phyloP scores from a whole-genome alignment of 2,113 vertebrate species.

The Vulpes ferrilata region DNA sequence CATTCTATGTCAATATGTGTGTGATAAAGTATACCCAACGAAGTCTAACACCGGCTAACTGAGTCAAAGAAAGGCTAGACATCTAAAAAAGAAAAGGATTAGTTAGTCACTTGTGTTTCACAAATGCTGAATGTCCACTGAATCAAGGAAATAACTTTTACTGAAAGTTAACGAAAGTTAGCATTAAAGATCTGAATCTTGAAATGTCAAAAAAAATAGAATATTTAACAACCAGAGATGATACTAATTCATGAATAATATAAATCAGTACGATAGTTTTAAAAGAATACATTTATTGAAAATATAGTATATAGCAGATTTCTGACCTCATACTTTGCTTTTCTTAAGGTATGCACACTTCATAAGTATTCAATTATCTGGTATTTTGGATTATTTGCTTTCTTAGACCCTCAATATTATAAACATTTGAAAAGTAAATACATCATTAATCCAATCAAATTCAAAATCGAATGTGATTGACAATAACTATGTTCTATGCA shows the following conservation, averaged over 20 bases:
- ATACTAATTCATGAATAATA: background rate
- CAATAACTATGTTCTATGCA: conserved; percentile 41
- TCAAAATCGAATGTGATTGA: background rate
- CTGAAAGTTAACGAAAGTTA: background rate
- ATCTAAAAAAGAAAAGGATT: background rate
- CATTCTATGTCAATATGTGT: background rate
- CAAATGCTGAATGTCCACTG: background rate
- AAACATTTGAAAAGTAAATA: background rate
- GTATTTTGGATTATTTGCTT: background rate
- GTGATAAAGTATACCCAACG: background rate
- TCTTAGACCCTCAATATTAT: background rate
- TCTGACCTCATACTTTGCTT: background rate
- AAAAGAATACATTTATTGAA: background rate
- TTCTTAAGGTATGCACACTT: background rate
- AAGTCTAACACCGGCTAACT: background rate
- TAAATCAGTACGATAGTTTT: background rate
- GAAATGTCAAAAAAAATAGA: background rate
- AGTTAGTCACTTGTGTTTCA: background rate
- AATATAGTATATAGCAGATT: background rate
- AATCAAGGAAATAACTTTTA: conserved; percentile 38
- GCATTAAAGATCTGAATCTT: background rate
- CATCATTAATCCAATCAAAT: background rate
- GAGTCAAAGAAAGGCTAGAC: background rate
- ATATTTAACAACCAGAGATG: background rate
- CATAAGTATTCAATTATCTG: background rate